Evolutionary conservation across 2,888 invertebrate species (phyloP).

Genomic region (Octodonta nipae): DNA sequence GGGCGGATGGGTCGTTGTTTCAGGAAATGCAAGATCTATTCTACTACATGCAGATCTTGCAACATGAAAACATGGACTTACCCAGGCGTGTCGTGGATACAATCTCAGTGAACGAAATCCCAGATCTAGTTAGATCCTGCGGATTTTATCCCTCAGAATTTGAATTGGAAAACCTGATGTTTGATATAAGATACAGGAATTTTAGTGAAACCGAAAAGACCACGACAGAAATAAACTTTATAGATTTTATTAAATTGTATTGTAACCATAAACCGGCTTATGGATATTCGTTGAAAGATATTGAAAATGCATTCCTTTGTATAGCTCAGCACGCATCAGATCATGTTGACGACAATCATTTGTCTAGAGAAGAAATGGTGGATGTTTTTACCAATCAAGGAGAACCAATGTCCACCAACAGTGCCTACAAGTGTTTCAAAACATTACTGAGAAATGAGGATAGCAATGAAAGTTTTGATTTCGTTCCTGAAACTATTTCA

Average conservation of each 20-base stretch:
- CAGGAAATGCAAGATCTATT: constrained; percentile 60
- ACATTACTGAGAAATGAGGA: constrained; percentile 18
- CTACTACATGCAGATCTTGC: constrained; percentile 62
- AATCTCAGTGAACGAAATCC: constrained; percentile 52
- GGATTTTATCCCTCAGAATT: constrained; percentile 64
- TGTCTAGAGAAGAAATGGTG: constrained; percentile 20
- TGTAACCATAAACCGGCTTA: constrained; percentile 52
- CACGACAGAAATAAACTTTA: constrained; percentile 48
- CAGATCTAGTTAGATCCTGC: constrained; percentile 59
- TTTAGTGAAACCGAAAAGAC: constrained; percentile 35
- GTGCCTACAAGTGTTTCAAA: constrained; percentile 21
- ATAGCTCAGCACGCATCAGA: constrained; percentile 15
- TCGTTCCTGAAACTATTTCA: constrained; percentile 18
- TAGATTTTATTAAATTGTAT: constrained; percentile 51
- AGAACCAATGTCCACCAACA: constrained; percentile 19
- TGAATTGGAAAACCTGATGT: constrained; percentile 51
- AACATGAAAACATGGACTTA: constrained; percentile 53
- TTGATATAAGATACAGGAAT: constrained; percentile 43
- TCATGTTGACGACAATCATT: constrained; percentile 9
- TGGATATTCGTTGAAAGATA: constrained; percentile 36
- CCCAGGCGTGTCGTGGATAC: constrained; percentile 45
- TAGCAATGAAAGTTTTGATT: constrained; percentile 18
- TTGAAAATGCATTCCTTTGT: constrained; percentile 40
- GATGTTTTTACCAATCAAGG: constrained; percentile 22
- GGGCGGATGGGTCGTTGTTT: constrained; percentile 56